Base-by-base conservation (phyloP, 1,140 invertebrate genomes). In the Scaptomyza montana region DNA sequence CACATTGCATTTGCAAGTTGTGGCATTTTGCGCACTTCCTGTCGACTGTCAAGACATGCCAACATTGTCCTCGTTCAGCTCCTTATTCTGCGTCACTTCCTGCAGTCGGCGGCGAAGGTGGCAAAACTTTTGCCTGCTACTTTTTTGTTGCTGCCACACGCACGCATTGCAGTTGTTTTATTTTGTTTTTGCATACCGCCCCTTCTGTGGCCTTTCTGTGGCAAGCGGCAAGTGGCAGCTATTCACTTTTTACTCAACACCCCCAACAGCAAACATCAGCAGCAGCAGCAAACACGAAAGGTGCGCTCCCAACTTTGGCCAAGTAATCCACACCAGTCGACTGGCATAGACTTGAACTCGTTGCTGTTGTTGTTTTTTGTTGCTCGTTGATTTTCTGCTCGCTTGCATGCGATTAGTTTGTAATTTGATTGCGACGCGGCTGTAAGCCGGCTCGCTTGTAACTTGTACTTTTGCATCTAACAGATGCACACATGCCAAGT, bases 11-110 rank as follows among this genome's bases (percentile, higher is more conserved):
- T 77, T 72, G 74, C 74, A 74, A 82, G 84, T 76, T 89, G 80
- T 87, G 78, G 85, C 84, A 89, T 89, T 89, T 89, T 89, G 85
- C 84, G 84, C 84, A 89, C 84, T 89, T 89, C 84, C 84, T 89
- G 85, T 89, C 77, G 79, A 80, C 82, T 86, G 81, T 87, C 80
- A 76, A 69, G 59, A 61, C 56, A 67, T 71, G 59, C 64, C 74
- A 62, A 68, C 33, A 63, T 59, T 73, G 70, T 75, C 78, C 77
- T 87, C 79, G 61, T 71, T 63, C 57, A 64, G 69, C 74, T 74
- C 28, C 43, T 36, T 8, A 54, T 51, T 59, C 54, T 61, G 56
- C 50, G 47, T 46, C 59, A 74, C 55, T 74, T 74, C 71, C 71
- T 74, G 71, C 71, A 74, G 57, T 25, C 21, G 62, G 13, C 53